Evolutionary conservation across 2,113 vertebrate genomes (phyloP).

Genomic region (Antennarius striatus): DNA sequence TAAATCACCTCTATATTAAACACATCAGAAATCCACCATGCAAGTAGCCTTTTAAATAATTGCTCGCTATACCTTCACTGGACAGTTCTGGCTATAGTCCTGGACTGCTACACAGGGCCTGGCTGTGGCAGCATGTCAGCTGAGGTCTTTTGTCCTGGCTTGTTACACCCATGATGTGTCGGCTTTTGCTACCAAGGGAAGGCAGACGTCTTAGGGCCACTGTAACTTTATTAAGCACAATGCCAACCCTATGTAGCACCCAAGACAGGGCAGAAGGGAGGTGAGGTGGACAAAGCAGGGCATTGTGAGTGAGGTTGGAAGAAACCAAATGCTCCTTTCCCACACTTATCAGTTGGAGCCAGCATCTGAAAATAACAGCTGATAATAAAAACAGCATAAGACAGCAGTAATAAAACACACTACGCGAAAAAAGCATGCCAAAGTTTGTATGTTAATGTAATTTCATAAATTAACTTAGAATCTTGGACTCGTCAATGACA

Average conservation of each 20-base stretch:
- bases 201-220: slow-evolving; percentile 66
- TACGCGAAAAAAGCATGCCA: slow-evolving; percentile 25
- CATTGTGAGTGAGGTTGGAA: slow-evolving; percentile 63
- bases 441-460: too few species aligned
- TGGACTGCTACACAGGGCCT: slow-evolving; percentile 21
- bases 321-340: slow-evolving; percentile 77
- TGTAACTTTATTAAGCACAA: slow-evolving; percentile 79
- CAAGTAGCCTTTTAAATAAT: slow-evolving; percentile 41
- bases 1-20: slow-evolving; percentile 52
- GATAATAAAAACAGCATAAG: slow-evolving; percentile 15
- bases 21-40: slow-evolving; percentile 45
- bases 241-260: slow-evolving; percentile 72
- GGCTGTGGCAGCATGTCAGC: slow-evolving; percentile 43
- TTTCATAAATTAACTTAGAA: too few species aligned
- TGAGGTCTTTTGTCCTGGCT: slow-evolving; percentile 49
- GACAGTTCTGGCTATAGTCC: slow-evolving; percentile 29
- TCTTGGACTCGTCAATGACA: too few species aligned
- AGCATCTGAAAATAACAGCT: slow-evolving; percentile 65
- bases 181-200: slow-evolving; percentile 59
- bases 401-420: slow-evolving; percentile 17
- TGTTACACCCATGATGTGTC: slow-evolving; percentile 46
- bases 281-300: slow-evolving; percentile 69
- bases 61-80: slow-evolving; percentile 36
- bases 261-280: slow-evolving; percentile 56
- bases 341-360: slow-evolving; percentile 75